These are phyloP conservation scores for Galleria mellonella DNA, from an alignment of 1,140 invertebrate genomes.

Conservation along the genomic window DNA sequence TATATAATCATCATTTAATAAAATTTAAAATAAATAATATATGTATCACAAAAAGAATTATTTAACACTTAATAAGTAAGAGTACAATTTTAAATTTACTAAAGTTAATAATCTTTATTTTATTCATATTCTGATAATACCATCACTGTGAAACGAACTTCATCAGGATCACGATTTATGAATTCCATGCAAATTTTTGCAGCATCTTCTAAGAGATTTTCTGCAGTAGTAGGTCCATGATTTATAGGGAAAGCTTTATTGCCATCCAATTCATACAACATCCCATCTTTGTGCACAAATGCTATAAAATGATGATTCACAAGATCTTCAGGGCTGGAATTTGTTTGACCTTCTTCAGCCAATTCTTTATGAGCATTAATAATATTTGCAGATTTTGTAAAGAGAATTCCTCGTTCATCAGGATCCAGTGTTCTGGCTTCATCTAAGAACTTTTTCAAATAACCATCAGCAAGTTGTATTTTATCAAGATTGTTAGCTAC, in stretches of 20 bases:
- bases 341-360: slow-evolving; percentile 93
- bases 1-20: too few relatives aligned
- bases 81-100: too few relatives aligned
- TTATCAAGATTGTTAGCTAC: slow-evolving; percentile 86
- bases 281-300: slow-evolving; percentile 88
- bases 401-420: slow-evolving; percentile 82
- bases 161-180: slow-evolving; percentile 88
- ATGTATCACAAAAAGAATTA: too few relatives aligned
- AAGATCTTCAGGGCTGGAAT: slow-evolving; percentile 82
- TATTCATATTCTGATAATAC: slow-evolving; percentile 77
- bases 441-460: slow-evolving; percentile 88
- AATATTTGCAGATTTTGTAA: slow-evolving; percentile 84
- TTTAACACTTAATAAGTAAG: too few relatives aligned
- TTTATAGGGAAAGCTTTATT: slow-evolving; percentile 89
- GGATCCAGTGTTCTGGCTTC: slow-evolving; percentile 80
- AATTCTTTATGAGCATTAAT: slow-evolving; percentile 88
- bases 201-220: slow-evolving; percentile 83
- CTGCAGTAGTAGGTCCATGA: slow-evolving; percentile 85
- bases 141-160: slow-evolving; percentile 89
- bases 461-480: slow-evolving; percentile 81
- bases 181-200: slow-evolving; percentile 87
- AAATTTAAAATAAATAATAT: too few relatives aligned
- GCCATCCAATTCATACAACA: slow-evolving; percentile 95
- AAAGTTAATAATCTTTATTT: neutral
- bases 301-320: slow-evolving; percentile 93